Evolutionary conservation across 2,113 vertebrate species (phyloP).

Genomic region (Eulemur rufifrons): DNA sequence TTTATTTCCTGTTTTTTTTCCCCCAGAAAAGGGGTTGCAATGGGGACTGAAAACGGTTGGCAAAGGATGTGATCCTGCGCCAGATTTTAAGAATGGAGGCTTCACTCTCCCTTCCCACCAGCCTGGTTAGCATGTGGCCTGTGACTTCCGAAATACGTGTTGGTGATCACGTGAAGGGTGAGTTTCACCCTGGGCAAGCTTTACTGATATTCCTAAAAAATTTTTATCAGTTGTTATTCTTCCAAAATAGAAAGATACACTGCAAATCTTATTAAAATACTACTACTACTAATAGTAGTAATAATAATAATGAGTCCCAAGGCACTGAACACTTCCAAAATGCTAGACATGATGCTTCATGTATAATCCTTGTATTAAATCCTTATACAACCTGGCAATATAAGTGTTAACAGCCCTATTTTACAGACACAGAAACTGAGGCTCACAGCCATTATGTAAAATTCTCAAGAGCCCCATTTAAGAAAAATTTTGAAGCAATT

Average conservation of each 20-base stretch:
- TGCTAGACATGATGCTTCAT: not conserved
- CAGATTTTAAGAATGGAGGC: not conserved
- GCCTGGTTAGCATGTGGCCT: not conserved
- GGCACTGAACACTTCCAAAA: not conserved
- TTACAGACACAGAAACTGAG: constrained; percentile 28
- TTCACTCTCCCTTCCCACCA: not conserved
- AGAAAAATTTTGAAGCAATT: not conserved
- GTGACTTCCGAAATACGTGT: constrained; percentile 6
- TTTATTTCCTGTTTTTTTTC: not conserved
- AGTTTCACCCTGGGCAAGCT: not conserved
- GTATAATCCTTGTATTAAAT: not conserved
- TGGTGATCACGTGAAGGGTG: not conserved
- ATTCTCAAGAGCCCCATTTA: not conserved
- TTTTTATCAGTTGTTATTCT: not conserved
- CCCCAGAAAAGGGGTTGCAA: not conserved
- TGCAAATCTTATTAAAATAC: not conserved
- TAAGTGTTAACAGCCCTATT: not conserved
- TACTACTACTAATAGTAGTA: not conserved
- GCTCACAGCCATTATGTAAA: not conserved
- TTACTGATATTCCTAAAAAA: not conserved
- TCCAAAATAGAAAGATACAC: not conserved
- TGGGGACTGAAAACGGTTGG: not conserved
- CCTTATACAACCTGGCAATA: not conserved
- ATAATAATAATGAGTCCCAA: not conserved
- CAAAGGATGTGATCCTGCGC: not conserved